Evolutionary conservation across 2,888 invertebrate species (phyloP).

Genomic region (Thecophora atra): DNA sequence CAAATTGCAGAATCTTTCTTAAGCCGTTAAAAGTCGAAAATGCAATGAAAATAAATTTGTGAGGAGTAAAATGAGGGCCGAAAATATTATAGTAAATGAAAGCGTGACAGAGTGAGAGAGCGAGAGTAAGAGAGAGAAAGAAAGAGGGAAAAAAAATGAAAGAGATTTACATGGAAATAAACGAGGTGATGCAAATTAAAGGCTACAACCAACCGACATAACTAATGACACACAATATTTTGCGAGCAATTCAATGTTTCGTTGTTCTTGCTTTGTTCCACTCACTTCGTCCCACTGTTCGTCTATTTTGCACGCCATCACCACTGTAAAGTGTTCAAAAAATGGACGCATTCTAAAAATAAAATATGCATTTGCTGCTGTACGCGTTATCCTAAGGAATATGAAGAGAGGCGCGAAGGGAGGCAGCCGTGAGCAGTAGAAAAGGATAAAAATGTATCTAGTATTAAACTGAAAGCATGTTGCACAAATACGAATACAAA

Average conservation of each 20-base stretch:
- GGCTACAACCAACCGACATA: slow-evolving; percentile 31
- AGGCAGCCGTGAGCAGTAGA: too few species aligned
- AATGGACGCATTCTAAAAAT: neutral
- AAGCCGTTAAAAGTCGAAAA: slow-evolving; percentile 3
- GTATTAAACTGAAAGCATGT: neutral
- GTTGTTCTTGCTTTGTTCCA: neutral
- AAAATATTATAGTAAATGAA: neutral
- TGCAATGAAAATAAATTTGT: neutral
- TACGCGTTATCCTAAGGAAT: slow-evolving; percentile 9
- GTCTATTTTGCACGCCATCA: neutral
- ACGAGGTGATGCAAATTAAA: slow-evolving; percentile 29
- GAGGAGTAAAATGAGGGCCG: too few species aligned
- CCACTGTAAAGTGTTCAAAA: neutral
- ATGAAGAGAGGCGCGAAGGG: neutral
- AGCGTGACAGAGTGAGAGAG: neutral
- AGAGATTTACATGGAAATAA: neutral
- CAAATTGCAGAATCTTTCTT: neutral
- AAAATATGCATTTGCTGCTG: slow-evolving; percentile 8
- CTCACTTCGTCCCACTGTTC: neutral
- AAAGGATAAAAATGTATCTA: neutral
- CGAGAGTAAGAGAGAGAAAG: neutral
- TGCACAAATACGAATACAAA: neutral
- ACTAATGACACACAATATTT: slow-evolving; percentile 27
- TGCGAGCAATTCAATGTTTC: neutral
- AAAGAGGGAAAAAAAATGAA: neutral